Base-by-base conservation (phyloP, 2,888 invertebrate genomes). In the Caenorhabditis becei region DNA sequence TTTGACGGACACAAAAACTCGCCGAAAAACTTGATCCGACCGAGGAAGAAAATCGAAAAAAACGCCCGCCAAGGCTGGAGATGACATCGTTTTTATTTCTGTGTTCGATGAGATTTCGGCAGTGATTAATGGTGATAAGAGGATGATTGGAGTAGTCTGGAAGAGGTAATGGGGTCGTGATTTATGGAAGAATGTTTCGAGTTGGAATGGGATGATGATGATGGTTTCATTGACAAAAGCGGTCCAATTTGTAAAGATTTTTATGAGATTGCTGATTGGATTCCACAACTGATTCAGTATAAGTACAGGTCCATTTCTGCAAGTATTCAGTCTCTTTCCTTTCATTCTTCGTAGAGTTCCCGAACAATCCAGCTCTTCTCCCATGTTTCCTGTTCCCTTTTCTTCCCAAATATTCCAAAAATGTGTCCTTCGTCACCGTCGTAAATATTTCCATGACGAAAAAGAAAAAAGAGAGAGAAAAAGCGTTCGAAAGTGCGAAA, bases 11-110 rank as follows among this genome's bases (percentile, higher is more conserved):
- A 23, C 44, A 61, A 59, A 71, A 71, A 71, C 53, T 49, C 61
- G 53, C 32, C 58, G 37, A 71, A 71, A 71, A 71, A 71, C 71
- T 71, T 71, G 71, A 71, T 71, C 71, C 71, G 44, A 7, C 10
- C 20, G 51, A 35, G 10, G 59, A 49, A 51, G 26, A 59, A 59
- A 59, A 69, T 3, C 49, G 59, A 59, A 65, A 58, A 58, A 58
- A 56, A 56, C 35, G 32, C n/a, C 14, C 56, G 59, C 35, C 37
- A 28, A 11, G 44, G 23, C 28, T 18, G 32, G 4, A 44, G 44
- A 37, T 28, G 61, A 61, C 44, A 28, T 66, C 65, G 53, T 53
- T 66, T 66, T n/a, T n/a, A n/a, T n/a, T 66, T 53, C 26, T 10
- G 10, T 20, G 18, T 47, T 26, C 35, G 16, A 44, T 26, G 26